Evolutionary conservation across 2,888 invertebrate genomes (phyloP).

Genomic region (Leucozona laternaria): DNA sequence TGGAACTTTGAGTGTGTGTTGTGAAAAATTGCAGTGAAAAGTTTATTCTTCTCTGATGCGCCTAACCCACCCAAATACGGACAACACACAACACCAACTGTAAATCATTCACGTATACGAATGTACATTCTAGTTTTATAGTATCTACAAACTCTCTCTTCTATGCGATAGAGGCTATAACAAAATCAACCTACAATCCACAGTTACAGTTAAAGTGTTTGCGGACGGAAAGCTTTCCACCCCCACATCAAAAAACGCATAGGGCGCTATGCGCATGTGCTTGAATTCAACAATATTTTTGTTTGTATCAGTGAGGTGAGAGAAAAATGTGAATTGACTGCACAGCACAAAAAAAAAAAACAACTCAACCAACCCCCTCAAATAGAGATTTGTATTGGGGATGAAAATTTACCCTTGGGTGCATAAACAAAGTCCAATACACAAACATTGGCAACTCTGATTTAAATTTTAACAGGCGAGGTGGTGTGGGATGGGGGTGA

Average conservation of each 20-base stretch:
- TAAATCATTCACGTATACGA: neutral
- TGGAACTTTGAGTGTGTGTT: conserved; percentile 47
- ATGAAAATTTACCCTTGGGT: conserved; percentile 59
- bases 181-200: neutral
- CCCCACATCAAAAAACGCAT: conserved; percentile 69
- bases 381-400: conserved; percentile 31
- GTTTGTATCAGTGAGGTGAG: conserved; percentile 13
- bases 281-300: neutral
- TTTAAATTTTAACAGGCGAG: neutral
- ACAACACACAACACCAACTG: conserved; percentile 42
- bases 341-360: conserved; percentile 29
- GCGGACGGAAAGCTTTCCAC: conserved; percentile 73
- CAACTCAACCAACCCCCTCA: conserved; percentile 7
- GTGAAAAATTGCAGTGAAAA: conserved; percentile 46
- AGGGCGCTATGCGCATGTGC: conserved; percentile 59
- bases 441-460: conserved; percentile 43
- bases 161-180: conserved; percentile 37
- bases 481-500: neutral
- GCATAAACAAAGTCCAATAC: conserved; percentile 57
- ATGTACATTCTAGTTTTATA: too few relatives aligned
- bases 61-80: conserved; percentile 67
- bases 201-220: conserved; percentile 11
- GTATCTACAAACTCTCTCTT: neutral
- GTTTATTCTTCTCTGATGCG: conserved; percentile 20
- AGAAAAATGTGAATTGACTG: conserved; percentile 21